Conservation (phyloP, 2,797 vertebrate genomes). For the Esox masquinongy region DNA sequence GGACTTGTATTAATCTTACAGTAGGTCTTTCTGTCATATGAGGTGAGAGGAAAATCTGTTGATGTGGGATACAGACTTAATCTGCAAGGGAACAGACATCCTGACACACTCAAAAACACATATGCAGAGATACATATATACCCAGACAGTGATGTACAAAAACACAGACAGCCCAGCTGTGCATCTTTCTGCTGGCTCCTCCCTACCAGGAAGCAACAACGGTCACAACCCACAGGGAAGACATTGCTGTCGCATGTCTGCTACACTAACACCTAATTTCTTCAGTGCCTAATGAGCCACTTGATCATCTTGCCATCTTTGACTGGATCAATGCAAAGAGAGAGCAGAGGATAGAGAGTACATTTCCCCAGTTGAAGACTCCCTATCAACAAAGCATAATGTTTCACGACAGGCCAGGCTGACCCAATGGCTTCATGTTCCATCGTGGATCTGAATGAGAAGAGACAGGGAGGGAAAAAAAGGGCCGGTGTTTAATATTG, state of each 20-base stretch:
- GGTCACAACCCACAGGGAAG: slow-evolving; percentile 24
- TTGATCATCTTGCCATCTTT: slow-evolving; percentile 70
- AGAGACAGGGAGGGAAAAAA: slow-evolving; percentile 7
- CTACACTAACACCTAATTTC: slow-evolving; percentile 63
- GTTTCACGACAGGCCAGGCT: slow-evolving; percentile 46
- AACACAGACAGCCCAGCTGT: not conserved
- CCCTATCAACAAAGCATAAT: slow-evolving; percentile 59
- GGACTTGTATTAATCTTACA: slow-evolving; percentile 33
- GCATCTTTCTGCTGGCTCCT: slow-evolving; percentile 7
- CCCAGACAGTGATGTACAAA: not conserved
- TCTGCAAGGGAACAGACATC: not conserved
- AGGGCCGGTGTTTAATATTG: slow-evolving; percentile 22
- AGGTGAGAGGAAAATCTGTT: not conserved
- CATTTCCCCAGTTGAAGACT: slow-evolving; percentile 33
- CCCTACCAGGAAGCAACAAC: slow-evolving; percentile 29
- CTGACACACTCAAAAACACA: not conserved
- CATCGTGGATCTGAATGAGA: slow-evolving; percentile 41
- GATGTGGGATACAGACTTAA: not conserved
- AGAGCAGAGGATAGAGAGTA: not conserved
- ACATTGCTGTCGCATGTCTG: slow-evolving; percentile 52
- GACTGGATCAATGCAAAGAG: slow-evolving; percentile 61
- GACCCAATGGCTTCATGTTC: slow-evolving; percentile 47
- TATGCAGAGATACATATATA: not conserved
- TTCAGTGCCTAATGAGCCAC: slow-evolving; percentile 70
- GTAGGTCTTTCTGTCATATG: not conserved